These are phyloP conservation scores for Ennomos fuscantarius DNA, from an alignment of 2,888 invertebrate species.

Conservation along the genomic window DNA sequence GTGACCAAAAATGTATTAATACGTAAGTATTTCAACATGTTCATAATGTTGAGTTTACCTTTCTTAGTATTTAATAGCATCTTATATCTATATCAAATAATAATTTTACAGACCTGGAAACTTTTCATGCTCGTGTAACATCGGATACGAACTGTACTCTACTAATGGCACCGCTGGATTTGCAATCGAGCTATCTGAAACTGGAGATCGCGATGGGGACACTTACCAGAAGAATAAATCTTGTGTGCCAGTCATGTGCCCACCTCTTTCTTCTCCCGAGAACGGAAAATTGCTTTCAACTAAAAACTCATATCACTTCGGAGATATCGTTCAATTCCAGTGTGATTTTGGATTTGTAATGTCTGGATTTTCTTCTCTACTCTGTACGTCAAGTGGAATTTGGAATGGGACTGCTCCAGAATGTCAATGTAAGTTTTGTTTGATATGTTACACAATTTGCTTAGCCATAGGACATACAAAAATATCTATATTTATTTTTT, in stretches of 20 bases:
- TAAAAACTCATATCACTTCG: slow-evolving; percentile 93
- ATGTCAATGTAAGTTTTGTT: slow-evolving; percentile 91
- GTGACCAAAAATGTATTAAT: slow-evolving; percentile 97
- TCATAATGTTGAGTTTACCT: background rate
- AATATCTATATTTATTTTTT: background rate
- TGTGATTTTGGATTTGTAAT: slow-evolving; percentile 98
- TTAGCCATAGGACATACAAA: background rate
- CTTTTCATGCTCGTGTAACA: slow-evolving; percentile 94
- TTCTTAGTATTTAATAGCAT: too few relatives aligned
- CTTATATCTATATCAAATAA: slow-evolving; percentile 5
- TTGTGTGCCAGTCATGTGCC: slow-evolving; percentile 97
- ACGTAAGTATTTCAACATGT: slow-evolving; percentile 69
- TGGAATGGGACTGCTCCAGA: slow-evolving; percentile 98
- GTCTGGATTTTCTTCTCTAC: slow-evolving; percentile 93
- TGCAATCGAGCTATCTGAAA: slow-evolving; percentile 91
- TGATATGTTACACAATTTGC: background rate
- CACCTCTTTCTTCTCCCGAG: slow-evolving; percentile 90
- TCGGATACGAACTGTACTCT: slow-evolving; percentile 95
- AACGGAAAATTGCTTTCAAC: slow-evolving; percentile 94
- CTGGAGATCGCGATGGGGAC: slow-evolving; percentile 95
- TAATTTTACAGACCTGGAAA: slow-evolving; percentile 89
- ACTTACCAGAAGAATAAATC: slow-evolving; percentile 96
- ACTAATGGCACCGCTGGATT: slow-evolving; percentile 96
- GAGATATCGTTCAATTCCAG: slow-evolving; percentile 95
- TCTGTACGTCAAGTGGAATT: slow-evolving; percentile 94